Conservation (phyloP, 2,113 vertebrate species). For the Chrysochloris asiatica region DNA sequence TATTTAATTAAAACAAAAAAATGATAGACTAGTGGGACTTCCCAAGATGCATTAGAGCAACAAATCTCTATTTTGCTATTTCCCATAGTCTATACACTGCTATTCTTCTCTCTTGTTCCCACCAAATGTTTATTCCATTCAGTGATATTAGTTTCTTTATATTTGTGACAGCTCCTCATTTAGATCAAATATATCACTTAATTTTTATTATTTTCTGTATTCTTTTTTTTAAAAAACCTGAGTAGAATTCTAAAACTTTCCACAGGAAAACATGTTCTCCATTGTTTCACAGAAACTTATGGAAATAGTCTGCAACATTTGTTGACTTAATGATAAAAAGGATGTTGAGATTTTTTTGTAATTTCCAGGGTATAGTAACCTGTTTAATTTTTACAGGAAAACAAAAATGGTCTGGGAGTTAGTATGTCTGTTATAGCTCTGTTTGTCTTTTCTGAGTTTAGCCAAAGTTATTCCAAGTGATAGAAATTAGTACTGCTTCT, state of each 20-base stretch:
- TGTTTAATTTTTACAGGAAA: not conserved
- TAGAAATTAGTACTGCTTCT: not conserved
- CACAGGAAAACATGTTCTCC: not conserved
- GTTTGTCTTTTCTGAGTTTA: constrained; percentile 12
- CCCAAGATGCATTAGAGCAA: not conserved
- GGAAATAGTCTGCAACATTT: not conserved
- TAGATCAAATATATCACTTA: not conserved
- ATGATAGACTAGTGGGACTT: not conserved
- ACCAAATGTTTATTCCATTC: not conserved
- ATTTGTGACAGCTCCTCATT: not conserved
- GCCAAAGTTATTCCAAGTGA: not conserved
- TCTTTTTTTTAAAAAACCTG: not conserved
- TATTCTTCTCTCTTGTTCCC: not conserved
- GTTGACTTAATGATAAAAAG: not conserved
- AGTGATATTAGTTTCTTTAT: not conserved
- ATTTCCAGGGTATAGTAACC: not conserved
- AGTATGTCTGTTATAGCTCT: not conserved
- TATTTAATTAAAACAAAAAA: no score
- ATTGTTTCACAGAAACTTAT: not conserved
- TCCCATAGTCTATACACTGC: no score
- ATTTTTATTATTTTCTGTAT: not conserved
- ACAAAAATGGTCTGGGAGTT: not conserved
- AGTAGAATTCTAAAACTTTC: not conserved
- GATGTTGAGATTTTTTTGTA: not conserved
- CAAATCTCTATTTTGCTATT: not conserved